Evolutionary conservation across 1,140 invertebrate genomes (phyloP).

Genomic region (Dendrolimus kikuchii): DNA sequence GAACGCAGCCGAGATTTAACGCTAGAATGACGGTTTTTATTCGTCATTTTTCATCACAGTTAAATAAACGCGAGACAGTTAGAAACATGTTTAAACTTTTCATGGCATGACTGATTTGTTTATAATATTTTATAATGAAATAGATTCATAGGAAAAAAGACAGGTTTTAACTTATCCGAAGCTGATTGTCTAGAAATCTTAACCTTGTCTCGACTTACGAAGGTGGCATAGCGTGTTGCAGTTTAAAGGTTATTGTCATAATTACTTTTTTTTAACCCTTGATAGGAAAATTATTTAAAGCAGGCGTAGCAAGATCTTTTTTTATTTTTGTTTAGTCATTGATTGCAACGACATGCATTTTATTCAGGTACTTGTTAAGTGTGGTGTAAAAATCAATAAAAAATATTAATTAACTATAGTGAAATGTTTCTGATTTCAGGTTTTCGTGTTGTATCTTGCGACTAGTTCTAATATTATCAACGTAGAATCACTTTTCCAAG

Average conservation of each 20-base stretch:
- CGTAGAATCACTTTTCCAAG: constrained; percentile 21
- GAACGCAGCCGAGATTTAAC: too few species aligned
- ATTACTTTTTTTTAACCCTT: background rate
- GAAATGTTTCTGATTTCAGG: constrained; percentile 7
- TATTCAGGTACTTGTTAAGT: constrained; percentile 11
- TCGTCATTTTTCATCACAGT: too few species aligned
- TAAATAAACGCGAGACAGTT: too few species aligned
- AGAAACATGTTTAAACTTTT: too few species aligned
- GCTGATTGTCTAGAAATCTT: too few species aligned
- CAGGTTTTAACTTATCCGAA: too few species aligned
- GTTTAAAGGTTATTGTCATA: constrained; percentile 5
- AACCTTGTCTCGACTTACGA: too few species aligned
- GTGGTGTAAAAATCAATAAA: constrained; percentile 3
- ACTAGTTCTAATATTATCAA: background rate
- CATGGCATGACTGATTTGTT: too few species aligned
- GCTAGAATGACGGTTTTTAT: too few species aligned
- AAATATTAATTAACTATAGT: too few species aligned
- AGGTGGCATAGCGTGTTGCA: constrained; percentile 10
- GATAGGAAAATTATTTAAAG: constrained; percentile 7
- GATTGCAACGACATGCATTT: constrained; percentile 8
- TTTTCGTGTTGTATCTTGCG: constrained; percentile 9
- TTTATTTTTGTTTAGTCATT: constrained; percentile 9
- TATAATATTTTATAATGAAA: too few species aligned
- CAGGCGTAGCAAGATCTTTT: background rate
- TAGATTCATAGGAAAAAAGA: too few species aligned